Conservation (phyloP, 1,140 invertebrate species). For the Plectrocnemia conspersa region DNA sequence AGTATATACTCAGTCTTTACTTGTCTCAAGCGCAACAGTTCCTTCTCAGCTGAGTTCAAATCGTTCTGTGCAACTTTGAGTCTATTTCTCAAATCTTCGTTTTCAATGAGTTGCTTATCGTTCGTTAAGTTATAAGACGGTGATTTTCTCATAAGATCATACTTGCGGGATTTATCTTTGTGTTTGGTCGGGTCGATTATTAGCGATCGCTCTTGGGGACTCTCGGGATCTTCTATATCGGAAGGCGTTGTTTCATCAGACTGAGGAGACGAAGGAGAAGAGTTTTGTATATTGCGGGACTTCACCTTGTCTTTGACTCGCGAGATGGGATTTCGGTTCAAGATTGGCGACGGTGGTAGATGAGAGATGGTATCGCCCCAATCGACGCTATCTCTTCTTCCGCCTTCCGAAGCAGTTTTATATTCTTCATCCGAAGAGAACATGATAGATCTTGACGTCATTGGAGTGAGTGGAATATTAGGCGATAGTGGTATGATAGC, state of each 20-base stretch:
- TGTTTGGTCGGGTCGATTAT: slow-evolving; percentile 34
- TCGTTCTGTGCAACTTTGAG: slow-evolving; percentile 46
- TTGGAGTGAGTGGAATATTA: slow-evolving; percentile 58
- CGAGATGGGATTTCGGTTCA: slow-evolving; percentile 65
- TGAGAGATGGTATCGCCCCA: slow-evolving; percentile 57
- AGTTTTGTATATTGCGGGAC: slow-evolving; percentile 53
- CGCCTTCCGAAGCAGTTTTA: slow-evolving; percentile 74
- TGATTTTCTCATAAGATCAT: slow-evolving; percentile 49
- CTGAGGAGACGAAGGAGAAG: slow-evolving; percentile 57
- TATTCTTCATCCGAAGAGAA: slow-evolving; percentile 84
- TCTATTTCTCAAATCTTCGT: slow-evolving; percentile 59
- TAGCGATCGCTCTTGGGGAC: slow-evolving; percentile 42
- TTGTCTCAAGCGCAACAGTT: slow-evolving; percentile 65
- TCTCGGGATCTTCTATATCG: slow-evolving; percentile 48
- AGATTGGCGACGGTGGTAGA: slow-evolving; percentile 69
- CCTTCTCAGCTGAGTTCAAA: slow-evolving; percentile 56
- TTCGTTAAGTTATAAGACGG: slow-evolving; percentile 54
- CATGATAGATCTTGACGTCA: slow-evolving; percentile 59
- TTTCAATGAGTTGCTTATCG: slow-evolving; percentile 63
- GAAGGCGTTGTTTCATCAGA: slow-evolving; percentile 45
- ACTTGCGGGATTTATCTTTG: slow-evolving; percentile 46
- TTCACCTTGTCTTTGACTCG: slow-evolving; percentile 73
- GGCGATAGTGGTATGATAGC: slow-evolving; percentile 41
- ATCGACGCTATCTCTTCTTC: slow-evolving; percentile 59
- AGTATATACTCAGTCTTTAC: slow-evolving; percentile 58